phyloP scores from a whole-genome alignment of 2,888 invertebrate genomes.

The Cosmia pyralina region DNA sequence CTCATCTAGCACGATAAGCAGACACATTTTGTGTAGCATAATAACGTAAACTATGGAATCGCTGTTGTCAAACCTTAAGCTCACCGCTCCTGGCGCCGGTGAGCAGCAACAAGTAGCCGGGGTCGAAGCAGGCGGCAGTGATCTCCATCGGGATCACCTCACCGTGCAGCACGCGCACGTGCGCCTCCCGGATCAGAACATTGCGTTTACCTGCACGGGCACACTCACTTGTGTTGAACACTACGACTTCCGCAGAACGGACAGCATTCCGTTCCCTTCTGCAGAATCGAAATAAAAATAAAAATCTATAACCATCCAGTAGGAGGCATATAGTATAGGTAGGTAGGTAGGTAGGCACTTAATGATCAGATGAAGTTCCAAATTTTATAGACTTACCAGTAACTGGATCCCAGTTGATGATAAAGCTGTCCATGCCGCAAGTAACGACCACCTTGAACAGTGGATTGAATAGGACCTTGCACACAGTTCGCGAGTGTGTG shows the following conservation, averaged over 20 bases:
- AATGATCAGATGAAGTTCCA: neutral
- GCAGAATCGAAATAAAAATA: neutral
- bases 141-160: conserved; percentile 93
- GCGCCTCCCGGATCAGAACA: conserved; percentile 92
- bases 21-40: neutral
- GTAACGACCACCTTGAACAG: conserved; percentile 94
- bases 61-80: conserved; percentile 87
- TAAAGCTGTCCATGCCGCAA: conserved; percentile 94
- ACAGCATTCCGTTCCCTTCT: neutral
- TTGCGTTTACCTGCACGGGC: conserved; percentile 90
- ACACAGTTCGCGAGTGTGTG: conserved; percentile 92
- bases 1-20: neutral
- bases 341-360: no score
- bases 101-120: conserved; percentile 92
- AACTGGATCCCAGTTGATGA: conserved; percentile 95
- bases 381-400: conserved; percentile 81
- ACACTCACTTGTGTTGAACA: neutral
- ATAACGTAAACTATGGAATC: neutral
- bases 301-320: neutral
- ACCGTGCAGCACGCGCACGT: conserved; percentile 92
- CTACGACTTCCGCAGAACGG: neutral
- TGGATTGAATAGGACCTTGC: conserved; percentile 94
- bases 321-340: no score
- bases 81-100: conserved; percentile 95
- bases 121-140: conserved; percentile 94